Evolutionary conservation across 1,140 invertebrate genomes (phyloP), one percentile per base, ranked within the genome.

Genomic region (Sweltsa coloradensis): DNA sequence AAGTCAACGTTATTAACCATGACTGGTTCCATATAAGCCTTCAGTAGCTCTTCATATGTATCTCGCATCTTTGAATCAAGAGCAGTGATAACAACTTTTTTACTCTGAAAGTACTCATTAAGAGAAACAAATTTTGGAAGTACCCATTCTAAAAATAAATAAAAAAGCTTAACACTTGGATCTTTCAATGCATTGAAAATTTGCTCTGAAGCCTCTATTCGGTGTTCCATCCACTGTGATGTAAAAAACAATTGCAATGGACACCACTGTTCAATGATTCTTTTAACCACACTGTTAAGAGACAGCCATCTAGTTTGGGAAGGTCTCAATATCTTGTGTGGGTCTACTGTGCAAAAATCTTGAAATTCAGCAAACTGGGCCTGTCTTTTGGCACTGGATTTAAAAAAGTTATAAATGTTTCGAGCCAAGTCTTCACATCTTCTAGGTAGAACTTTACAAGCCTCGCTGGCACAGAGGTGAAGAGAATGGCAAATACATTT

Each of bases 401-500:
- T 55, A 36, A 65, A 61, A 46, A 54, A 60, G 34, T 50, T 50
- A 39, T 53, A 60, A 31, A 63, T 53, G 24, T 59, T 53, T 29
- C 57, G 22, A 13, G 53, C 48, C 19, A 66, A 45, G 25, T 60
- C 50, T 53, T 65, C 59, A 27, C 49, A 56, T 7, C 7, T 31
- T 23, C 41, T 11, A 6, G 63, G 63, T 16, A 67, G 46, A 45
- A 40, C 19, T 54, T 63, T 62, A 37, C 59, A 64, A 5, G 64
- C 59, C 34, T 65, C 51, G 45, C 53, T 58, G 0, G 56, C 59
- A 50, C 57, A 60, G 9, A 64, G 47, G 50, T 63, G 59, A 21
- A 61, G 47, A 21, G 57, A 61, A 47, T 67, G 64, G 45, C 62
- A 64, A 9, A 65, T 49, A 56, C 62, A 68, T 57, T 65, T 66